Percentiles rank a stretch among this genome's conserved stretches.
Evolutionary conservation across 2,888 invertebrate genomes (phyloP).

Genomic region (Cantharis lateralis): DNA sequence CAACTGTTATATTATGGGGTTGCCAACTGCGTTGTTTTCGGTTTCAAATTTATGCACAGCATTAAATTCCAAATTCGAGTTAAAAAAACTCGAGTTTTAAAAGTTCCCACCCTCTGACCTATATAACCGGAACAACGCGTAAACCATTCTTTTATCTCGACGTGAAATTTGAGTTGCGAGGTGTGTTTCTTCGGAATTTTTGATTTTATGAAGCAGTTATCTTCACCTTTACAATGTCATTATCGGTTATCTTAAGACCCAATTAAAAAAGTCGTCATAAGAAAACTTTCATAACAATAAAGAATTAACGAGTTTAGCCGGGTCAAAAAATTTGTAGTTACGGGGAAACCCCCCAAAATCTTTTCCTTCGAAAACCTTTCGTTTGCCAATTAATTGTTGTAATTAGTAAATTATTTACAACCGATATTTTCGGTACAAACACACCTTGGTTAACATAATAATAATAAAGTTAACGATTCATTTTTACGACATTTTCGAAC

Average conservation of each 20-base stretch:
- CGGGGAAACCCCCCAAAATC: background rate
- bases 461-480: background rate
- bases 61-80: background rate
- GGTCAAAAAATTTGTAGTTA: background rate
- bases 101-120: background rate
- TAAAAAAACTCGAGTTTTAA: background rate
- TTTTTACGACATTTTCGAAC: background rate
- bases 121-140: background rate
- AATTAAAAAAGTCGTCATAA: background rate
- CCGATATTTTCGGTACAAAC: background rate
- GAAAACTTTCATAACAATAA: background rate
- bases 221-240: background rate
- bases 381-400: background rate
- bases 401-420: background rate
- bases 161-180: background rate
- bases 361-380: no score
- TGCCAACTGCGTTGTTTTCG: background rate
- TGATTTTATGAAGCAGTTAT: background rate
- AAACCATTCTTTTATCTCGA: background rate
- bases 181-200: background rate
- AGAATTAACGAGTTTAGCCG: background rate
- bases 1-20: background rate
- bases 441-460: background rate
- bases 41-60: background rate
- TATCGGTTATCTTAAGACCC: background rate